These are phyloP conservation scores for Stenichneumon culpator DNA, from an alignment of 2,888 invertebrate species.

Conservation along the genomic window DNA sequence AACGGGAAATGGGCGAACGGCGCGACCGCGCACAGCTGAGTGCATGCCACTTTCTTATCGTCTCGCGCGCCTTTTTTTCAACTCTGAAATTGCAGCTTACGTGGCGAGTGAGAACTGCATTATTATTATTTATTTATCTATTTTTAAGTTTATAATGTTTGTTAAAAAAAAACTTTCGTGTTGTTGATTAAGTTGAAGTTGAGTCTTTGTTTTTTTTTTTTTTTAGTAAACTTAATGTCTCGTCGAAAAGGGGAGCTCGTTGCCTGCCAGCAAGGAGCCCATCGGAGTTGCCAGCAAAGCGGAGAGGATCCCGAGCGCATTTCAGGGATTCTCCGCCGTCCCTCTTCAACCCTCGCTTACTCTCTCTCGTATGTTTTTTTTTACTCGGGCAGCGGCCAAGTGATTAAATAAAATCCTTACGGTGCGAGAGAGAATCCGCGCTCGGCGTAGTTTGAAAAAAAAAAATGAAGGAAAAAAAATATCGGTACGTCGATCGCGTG, in stretches of 20 bases:
- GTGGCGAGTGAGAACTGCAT: neutral
- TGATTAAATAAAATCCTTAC: conserved; percentile 57
- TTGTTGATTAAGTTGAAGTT: neutral
- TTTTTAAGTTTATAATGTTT: neutral
- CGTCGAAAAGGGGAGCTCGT: neutral
- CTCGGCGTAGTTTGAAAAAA: too few relatives aligned
- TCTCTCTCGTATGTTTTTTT: conserved; percentile 23
- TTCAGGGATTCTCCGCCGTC: conserved; percentile 42
- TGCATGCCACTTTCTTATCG: conserved; percentile 50
- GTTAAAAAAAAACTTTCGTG: neutral
- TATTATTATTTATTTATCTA: neutral
- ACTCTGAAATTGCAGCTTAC: neutral
- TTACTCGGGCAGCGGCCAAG: conserved; percentile 33
- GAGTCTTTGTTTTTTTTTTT: conserved; percentile 38
- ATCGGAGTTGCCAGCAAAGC: conserved; percentile 21
- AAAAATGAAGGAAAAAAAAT: conserved; percentile 9
- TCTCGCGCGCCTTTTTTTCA: neutral
- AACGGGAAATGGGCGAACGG: conserved; percentile 37
- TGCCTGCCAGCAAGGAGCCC: neutral
- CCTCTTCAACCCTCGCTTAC: conserved; percentile 32
- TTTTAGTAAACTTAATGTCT: neutral
- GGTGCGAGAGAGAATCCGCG: conserved; percentile 29
- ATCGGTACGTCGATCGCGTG: conserved; percentile 55
- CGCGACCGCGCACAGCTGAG: neutral
- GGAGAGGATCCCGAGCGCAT: conserved; percentile 31